phyloP scores from a whole-genome alignment of 2,888 invertebrate genomes.

The Deroplatys truncata region DNA sequence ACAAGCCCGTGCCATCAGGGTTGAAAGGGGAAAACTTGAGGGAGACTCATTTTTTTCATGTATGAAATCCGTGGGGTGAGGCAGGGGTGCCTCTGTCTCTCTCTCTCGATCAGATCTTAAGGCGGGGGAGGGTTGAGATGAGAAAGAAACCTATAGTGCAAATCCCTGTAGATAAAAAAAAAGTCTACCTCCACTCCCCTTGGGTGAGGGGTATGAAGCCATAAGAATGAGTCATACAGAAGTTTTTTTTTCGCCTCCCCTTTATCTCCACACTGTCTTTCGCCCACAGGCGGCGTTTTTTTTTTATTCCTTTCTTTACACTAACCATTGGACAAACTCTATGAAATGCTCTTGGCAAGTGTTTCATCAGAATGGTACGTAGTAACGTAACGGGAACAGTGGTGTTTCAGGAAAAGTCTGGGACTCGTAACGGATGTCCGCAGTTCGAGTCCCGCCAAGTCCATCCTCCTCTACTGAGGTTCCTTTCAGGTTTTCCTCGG shows the following conservation, averaged over 20 bases:
- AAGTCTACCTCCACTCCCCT: slow-evolving; percentile 15
- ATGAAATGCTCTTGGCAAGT: background rate
- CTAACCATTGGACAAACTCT: background rate
- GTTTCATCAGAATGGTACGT: background rate
- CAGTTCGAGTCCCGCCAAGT: no score
- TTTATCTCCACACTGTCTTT: slow-evolving; percentile 8
- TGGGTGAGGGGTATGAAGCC: slow-evolving; percentile 20
- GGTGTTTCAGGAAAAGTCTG: no score
- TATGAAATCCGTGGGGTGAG: slow-evolving; percentile 28
- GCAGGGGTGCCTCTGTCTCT: slow-evolving; percentile 15
- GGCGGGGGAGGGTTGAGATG: slow-evolving; percentile 38
- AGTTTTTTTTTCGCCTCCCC: slow-evolving; percentile 9
- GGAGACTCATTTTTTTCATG: slow-evolving; percentile 25
- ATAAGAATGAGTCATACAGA: slow-evolving; percentile 26
- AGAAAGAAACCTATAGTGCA: slow-evolving; percentile 37
- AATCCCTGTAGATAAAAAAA: slow-evolving; percentile 32
- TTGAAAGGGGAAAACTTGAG: slow-evolving; percentile 44
- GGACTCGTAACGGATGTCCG: no score
- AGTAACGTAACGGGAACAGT: no score
- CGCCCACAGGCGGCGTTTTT: background rate
- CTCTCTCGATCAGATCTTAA: slow-evolving; percentile 37
- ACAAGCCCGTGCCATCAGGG: slow-evolving; percentile 42
- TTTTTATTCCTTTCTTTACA: background rate
- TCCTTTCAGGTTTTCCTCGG: no score
- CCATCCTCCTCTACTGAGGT: no score